Base-by-base conservation (phyloP, 2,797 vertebrate genomes). In the Pogoniulus pusillus region DNA sequence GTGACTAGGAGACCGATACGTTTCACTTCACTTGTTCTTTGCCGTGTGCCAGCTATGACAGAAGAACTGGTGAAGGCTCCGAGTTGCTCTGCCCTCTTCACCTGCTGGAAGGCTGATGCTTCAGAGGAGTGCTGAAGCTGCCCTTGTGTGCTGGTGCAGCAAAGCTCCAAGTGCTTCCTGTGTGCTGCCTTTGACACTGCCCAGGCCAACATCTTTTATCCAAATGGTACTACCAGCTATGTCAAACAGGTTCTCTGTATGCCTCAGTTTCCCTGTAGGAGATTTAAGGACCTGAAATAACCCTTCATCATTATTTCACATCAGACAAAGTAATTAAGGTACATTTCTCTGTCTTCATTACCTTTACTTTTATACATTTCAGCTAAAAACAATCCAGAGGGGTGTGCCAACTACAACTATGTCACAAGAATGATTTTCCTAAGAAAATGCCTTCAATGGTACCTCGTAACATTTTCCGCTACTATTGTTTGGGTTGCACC, bases 401-500 rank as follows among this genome's bases (percentile, higher is more conserved):
- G 54, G 63, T 75, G 85, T 83, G 81, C 77, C 78, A 90, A 12
- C 85, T 66, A 73, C 1, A 4, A 73, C 75, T 69, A 88, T 94
- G 91, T 94, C 90, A 95, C 83, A 90, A 92, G 91, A 96, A 94
- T 92, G 55, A 71, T 96, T 95, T 96, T 97, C 95, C 95, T 97
- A 96, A 96, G 96, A 95, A 97, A 96, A 95, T 91, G 93, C 90
- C 96, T 96, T 90, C 71, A 94, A 93, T 91, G 57, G 83, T 94
- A 95, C 94, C 94, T 97, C 93, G 72, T 57, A 96, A 96, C 96
- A 83, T 97, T 97, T 98, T 97, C 96, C 93, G 97, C 87, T 96
- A 93, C 95, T 95, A 96, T 97, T 97, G 96, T 97, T 97, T 96
- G 93, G 93, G 95, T 95, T 95, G 91, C 86, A 96, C 96, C 91